phyloP scores from a whole-genome alignment of 2,797 vertebrate species.

The Pangasius djambal region DNA sequence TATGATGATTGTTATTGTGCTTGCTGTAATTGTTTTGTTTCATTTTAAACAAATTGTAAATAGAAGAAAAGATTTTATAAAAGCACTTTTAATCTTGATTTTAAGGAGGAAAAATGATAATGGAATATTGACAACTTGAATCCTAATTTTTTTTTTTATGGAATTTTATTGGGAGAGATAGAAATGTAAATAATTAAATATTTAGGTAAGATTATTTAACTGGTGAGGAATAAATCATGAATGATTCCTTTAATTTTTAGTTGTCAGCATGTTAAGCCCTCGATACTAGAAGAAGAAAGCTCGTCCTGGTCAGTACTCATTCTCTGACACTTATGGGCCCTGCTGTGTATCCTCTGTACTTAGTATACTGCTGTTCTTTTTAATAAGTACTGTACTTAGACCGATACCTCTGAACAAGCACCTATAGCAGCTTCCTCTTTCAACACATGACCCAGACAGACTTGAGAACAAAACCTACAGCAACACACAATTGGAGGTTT shows the following conservation, averaged over 20 bases:
- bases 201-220: conserved; percentile 89
- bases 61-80: conserved; percentile 95
- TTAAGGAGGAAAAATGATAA: conserved; percentile 85
- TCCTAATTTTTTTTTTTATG: conserved; percentile 68
- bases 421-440: conserved; percentile 59
- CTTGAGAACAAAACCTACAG: conserved; percentile 29
- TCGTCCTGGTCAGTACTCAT: conserved; percentile 28
- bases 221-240: conserved; percentile 78
- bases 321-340: conserved; percentile 48
- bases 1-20: conserved; percentile 72
- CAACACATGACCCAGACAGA: conserved; percentile 34
- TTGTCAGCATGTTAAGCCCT: conserved; percentile 68
- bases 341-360: conserved; percentile 71
- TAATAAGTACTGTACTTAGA: conserved; percentile 76
- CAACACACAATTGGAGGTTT: neutral
- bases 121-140: conserved; percentile 87
- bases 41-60: conserved; percentile 90
- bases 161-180: conserved; percentile 80
- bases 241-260: conserved; percentile 72
- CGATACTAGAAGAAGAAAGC: conserved; percentile 54
- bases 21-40: conserved; percentile 72
- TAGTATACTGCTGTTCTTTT: conserved; percentile 75
- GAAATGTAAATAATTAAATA: conserved; percentile 85
- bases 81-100: conserved; percentile 99
- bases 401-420: conserved; percentile 69